Conservation (phyloP, 1,140 invertebrate genomes). For the Pentalonia nigronervosa region DNA sequence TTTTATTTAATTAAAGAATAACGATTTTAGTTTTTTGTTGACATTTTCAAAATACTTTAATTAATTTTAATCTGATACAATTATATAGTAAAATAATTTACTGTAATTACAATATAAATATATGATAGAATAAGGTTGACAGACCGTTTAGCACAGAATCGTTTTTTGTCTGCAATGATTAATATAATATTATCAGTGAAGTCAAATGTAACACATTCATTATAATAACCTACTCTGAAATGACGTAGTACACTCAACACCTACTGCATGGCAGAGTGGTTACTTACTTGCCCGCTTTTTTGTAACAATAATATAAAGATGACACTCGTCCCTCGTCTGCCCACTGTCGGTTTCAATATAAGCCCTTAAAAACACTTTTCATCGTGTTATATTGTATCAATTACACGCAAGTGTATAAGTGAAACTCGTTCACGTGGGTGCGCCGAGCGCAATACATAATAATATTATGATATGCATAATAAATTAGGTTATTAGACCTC, state of each 20-base stretch:
- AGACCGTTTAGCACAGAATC: not conserved
- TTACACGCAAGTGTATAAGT: conserved; percentile 4
- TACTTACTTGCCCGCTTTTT: not conserved
- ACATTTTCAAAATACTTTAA: too few species aligned
- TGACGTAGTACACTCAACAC: not conserved
- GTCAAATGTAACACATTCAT: not conserved
- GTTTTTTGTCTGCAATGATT: not conserved
- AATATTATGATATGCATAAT: conserved; percentile 4
- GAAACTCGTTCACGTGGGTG: conserved; percentile 33
- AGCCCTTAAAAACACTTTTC: conserved; percentile 31
- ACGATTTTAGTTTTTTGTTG: too few species aligned
- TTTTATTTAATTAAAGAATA: too few species aligned
- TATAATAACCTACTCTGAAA: not conserved
- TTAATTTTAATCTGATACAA: too few species aligned
- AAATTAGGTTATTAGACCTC: conserved; percentile 36
- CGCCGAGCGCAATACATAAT: not conserved
- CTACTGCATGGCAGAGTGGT: not conserved
- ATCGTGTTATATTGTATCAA: conserved; percentile 9
- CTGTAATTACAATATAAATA: not conserved
- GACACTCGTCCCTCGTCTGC: not conserved
- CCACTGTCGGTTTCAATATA: not conserved
- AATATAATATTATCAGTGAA: not conserved
- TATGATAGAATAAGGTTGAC: not conserved
- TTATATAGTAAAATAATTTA: too few species aligned
- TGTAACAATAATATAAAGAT: not conserved